Evolutionary conservation across 1,140 invertebrate genomes (phyloP), one percentile per base, ranked within the genome.

Genomic region (Tetramorium alpestre): DNA sequence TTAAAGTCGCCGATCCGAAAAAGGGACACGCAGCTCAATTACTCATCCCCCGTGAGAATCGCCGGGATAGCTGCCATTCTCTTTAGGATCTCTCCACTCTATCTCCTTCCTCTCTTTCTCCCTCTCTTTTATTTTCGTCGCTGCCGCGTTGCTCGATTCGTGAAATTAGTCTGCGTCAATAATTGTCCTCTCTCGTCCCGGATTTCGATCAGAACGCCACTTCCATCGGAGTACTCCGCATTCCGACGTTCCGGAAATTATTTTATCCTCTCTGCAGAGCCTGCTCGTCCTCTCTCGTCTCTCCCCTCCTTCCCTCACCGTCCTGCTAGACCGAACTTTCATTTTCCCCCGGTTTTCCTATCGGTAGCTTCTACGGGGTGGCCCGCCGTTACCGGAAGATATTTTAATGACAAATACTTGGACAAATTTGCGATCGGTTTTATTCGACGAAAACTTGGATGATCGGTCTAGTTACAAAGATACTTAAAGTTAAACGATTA

Each of bases 181-280:
- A 87, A 87, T 87, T 87, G 86, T 87, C 81, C 86, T 87, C 81
- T 87, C 81, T 76, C 86, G 33, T 87, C 62, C 86, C 86, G 86
- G 86, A 87, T 87, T 87, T 87, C 86, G 86, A 87, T 73, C 80
- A 87, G 80, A 47, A 85, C 88, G 86, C 72, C 69, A 67, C 73
- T 88, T 80, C 82, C 65, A 89, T 89, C 72, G 82, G 70, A 88
- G 86, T 70, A 84, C 86, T 86, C 25, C 64, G 84, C 72, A 87
- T 89, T 87, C 81, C 88, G 82, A 89, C 85, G 86, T 89, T 87
- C 88, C 89, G 89, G 89, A 90, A 90, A 90, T 90, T 89, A 90
- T 90, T 91, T 88, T 87, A 91, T 89, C 86, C 88, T 81, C 69
- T 64, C 76, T 75, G 72, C 82, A 64, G 47, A 69, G 73, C 38